Conservation (phyloP, 2,113 vertebrate species). For the Heterotis niloticus region DNA sequence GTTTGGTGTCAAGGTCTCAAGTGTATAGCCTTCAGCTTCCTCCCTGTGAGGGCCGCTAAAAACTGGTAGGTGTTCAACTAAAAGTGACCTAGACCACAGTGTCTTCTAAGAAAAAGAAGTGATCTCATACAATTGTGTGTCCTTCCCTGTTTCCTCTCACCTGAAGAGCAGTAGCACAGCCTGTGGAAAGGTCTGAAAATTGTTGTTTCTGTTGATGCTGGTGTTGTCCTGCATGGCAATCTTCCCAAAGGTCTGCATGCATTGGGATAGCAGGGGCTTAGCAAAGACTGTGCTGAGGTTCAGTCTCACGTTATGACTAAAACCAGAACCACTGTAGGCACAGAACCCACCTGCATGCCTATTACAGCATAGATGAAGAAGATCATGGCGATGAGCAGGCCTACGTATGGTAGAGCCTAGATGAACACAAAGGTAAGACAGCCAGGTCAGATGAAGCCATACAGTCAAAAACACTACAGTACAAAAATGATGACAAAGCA, state of each 20-base stretch:
- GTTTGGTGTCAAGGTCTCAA: too few relatives aligned
- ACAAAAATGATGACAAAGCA: not conserved
- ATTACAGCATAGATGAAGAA: constrained; percentile 94
- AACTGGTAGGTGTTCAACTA: not conserved
- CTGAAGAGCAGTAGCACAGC: constrained; percentile 85
- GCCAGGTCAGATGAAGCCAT: not conserved
- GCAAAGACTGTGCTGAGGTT: not conserved
- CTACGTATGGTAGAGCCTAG: constrained; percentile 84
- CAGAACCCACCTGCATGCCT: constrained; percentile 80
- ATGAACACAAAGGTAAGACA: constrained; percentile 5
- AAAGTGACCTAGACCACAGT: not conserved
- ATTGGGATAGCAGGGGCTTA: not conserved
- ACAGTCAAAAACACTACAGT: not conserved
- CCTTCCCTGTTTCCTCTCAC: constrained; percentile 40
- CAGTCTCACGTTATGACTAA: not conserved
- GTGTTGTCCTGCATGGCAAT: constrained; percentile 83
- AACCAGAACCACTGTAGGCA: not conserved
- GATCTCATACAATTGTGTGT: not conserved
- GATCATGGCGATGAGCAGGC: constrained; percentile 90
- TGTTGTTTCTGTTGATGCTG: constrained; percentile 86
- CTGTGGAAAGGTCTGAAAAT: constrained; percentile 89
- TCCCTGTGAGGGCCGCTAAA: too few relatives aligned
- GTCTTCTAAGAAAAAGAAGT: not conserved
- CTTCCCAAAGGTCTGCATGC: constrained; percentile 78
- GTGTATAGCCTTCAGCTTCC: too few relatives aligned